phyloP scores from a whole-genome alignment of 2,113 vertebrate species.

The Grammomys dolichurus region DNA sequence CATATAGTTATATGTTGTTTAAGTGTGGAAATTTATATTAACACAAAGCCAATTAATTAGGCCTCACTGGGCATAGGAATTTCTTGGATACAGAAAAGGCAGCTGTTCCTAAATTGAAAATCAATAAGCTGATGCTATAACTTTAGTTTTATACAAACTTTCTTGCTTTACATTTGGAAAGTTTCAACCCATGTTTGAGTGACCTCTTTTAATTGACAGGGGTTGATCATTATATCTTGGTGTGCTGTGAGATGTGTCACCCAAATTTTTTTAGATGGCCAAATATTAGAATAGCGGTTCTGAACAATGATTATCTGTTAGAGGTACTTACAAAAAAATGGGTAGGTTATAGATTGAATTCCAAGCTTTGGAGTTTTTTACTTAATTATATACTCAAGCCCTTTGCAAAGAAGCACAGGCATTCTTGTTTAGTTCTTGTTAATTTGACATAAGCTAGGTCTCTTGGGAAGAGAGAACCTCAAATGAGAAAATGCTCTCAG shows the following conservation, averaged over 20 bases:
- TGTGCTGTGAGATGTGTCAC: not conserved
- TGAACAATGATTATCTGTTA: not conserved
- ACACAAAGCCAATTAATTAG: not conserved
- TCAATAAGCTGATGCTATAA: not conserved
- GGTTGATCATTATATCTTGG: not conserved
- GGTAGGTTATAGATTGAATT: not conserved
- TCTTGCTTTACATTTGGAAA: conserved; percentile 3
- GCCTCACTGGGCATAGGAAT: not conserved
- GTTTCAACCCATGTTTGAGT: not conserved
- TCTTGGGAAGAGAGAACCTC: not conserved
- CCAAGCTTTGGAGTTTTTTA: not conserved
- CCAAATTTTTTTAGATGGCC: not conserved
- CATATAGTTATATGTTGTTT: not conserved
- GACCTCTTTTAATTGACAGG: not conserved
- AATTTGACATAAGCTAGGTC: not conserved
- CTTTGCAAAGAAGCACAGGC: not conserved
- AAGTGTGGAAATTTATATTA: conserved; percentile 2
- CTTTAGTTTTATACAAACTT: conserved; percentile 26
- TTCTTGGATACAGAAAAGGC: not conserved
- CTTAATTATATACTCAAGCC: not conserved
- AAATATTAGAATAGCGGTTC: not conserved
- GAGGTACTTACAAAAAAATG: not conserved
- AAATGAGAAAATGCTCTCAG: not conserved
- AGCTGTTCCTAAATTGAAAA: not conserved
- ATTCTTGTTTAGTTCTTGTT: not conserved